phyloP scores from a whole-genome alignment of 2,113 vertebrate genomes.

The Coptodon rendalli region DNA sequence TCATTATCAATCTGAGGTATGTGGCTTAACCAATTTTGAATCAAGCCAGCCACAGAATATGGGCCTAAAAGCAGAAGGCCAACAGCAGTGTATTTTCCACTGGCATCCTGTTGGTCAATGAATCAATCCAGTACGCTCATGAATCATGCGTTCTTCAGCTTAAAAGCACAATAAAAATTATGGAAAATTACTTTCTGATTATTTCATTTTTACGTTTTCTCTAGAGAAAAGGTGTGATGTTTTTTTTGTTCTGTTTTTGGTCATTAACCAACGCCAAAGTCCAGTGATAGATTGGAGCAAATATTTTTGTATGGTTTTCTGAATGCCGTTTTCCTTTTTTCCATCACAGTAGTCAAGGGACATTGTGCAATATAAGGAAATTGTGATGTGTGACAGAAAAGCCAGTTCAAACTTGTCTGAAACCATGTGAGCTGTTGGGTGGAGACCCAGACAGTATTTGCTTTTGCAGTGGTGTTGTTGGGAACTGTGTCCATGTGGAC shows the following conservation, averaged over 20 bases:
- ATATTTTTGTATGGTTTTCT: neutral
- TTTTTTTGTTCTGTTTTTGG: too few species aligned
- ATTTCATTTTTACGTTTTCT: too few species aligned
- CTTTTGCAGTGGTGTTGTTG: neutral
- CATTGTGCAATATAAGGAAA: neutral
- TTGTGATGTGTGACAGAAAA: neutral
- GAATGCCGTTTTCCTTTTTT: neutral
- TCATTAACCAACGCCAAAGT: neutral
- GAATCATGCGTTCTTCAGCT: too few species aligned
- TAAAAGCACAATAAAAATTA: too few species aligned
- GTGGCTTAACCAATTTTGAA: too few species aligned
- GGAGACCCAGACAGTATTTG: neutral
- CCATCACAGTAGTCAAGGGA: neutral
- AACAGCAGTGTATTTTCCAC: too few species aligned
- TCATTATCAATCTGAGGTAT: too few species aligned
- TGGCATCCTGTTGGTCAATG: too few species aligned
- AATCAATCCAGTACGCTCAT: too few species aligned
- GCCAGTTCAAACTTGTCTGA: neutral
- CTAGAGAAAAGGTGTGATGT: neutral
- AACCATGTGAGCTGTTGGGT: neutral
- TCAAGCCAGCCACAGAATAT: too few species aligned
- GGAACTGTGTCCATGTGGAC: neutral
- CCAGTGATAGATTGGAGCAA: neutral
- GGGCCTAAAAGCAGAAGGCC: too few species aligned
- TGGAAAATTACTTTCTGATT: too few species aligned